A percentile compares a stretch with the other conserved stretches of the same genome.
phyloP scores from a whole-genome alignment of 64 coral and sea anemone species.

The Platygyra sinensis region DNA sequence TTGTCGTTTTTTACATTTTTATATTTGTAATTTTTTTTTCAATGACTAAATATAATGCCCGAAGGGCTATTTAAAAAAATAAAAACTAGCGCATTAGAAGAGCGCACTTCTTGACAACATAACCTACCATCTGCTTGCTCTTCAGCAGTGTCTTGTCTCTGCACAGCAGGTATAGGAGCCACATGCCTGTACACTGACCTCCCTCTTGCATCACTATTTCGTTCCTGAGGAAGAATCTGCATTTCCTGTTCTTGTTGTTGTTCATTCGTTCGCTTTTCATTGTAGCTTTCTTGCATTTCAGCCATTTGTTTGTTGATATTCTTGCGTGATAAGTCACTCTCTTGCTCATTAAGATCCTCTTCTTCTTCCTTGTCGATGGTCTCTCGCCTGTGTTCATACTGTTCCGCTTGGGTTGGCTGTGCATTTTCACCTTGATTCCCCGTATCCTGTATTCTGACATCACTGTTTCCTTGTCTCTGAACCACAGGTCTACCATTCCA shows the following conservation, averaged over 20 bases:
- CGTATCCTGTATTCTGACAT: background rate
- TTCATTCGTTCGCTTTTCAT: background rate
- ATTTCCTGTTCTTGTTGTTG: background rate
- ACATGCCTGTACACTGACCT: background rate
- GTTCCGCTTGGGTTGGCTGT: background rate
- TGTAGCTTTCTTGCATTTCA: background rate
- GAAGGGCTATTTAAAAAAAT: no score
- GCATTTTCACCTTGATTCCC: background rate
- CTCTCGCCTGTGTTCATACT: background rate
- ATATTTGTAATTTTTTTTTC: no score
- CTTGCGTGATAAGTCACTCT: conserved; percentile 15
- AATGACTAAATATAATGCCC: no score
- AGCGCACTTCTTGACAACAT: no score
- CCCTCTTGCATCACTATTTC: background rate
- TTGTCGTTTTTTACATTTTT: no score
- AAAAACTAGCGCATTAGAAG: background rate
- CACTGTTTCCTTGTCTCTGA: background rate
- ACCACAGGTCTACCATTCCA: background rate
- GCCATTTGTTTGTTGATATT: conserved; percentile 20
- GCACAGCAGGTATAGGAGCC: conserved; percentile 12
- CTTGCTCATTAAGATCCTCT: background rate
- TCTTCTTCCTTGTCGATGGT: background rate
- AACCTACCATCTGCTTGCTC: background rate
- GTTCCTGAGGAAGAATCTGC: background rate
- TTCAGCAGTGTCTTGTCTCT: background rate